Base-by-base conservation (phyloP, 2,888 invertebrate genomes). In the Thecophora atra region DNA sequence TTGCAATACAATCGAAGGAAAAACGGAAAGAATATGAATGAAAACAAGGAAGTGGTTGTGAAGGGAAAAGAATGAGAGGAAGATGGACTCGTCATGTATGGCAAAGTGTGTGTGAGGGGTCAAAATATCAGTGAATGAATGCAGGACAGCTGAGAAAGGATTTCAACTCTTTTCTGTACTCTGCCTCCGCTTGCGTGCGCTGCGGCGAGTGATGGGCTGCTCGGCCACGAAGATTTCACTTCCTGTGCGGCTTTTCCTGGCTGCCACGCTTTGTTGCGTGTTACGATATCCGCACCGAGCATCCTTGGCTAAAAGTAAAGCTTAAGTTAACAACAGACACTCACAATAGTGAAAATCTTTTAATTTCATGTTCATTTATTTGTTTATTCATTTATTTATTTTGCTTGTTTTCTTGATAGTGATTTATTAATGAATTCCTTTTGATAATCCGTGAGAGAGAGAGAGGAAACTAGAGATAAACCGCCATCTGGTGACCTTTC, bases 381-480 rank as follows among this genome's bases (percentile, higher is more conserved):
- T 76, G 42, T 64, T 73, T 79, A 75, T 80, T 81, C 78, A 79
- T 72, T 58, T 74, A 77, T 78, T 79, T 76, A 77, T 80, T 76
- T 78, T 75, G n/a, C 60, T 21, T n/a, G 15, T 19, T 42, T 30
- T 21, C 17, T 51, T 62, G 42, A 79, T 78, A 78, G 79, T 81
- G 81, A 81, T 82, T 81, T 82, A 81, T 81, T 81, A 81, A 81
- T 73, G 73, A 54, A 56, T 71, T 67, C 54, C 72, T 69, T 69
- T 63, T 52, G 42, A 19, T 44, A 42, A 11, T 21, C 21, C 19
- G n/a, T 28, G 24, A 21, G 8, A 64, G 21, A 19, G 63, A 42
- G 5, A 26, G n/a, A n/a, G n/a, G n/a, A n/a, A n/a, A n/a, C n/a
- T n/a, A 42, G 64, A 68, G 69, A 69, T 15, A 72, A 37, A 52